A percentile compares a stretch with the other conserved stretches of the same genome.
Evolutionary conservation across 2,113 vertebrate species (phyloP).

Genomic region (Alosa alosa): DNA sequence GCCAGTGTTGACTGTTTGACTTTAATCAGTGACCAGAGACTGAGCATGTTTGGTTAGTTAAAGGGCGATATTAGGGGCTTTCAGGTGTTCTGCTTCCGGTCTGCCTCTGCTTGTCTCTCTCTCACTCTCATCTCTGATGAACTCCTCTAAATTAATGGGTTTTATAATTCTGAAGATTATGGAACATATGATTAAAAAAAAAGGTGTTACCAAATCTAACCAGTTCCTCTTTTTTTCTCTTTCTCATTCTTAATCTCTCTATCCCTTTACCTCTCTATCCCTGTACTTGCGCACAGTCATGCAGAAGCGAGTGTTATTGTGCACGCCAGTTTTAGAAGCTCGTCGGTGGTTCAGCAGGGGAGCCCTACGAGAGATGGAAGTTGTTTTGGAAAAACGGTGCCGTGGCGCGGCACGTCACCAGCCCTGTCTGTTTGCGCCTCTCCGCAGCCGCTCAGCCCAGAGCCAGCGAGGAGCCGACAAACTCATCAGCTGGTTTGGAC

Average conservation of each 20-base stretch:
- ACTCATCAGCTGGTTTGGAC: background rate
- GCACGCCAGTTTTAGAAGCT: background rate
- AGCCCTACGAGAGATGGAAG: background rate
- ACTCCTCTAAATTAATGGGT: too few species aligned
- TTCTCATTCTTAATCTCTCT: background rate
- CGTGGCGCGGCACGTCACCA: background rate
- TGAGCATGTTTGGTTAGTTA: background rate
- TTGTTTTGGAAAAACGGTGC: conserved; percentile 9
- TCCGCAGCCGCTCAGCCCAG: background rate
- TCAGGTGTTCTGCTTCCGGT: background rate
- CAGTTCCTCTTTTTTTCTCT: background rate
- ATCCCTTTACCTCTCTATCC: background rate
- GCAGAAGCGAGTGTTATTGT: background rate
- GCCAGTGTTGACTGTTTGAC: background rate
- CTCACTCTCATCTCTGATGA: background rate
- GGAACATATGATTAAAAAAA: too few species aligned
- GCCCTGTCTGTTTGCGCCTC: background rate
- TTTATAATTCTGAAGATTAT: too few species aligned
- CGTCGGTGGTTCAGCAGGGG: background rate
- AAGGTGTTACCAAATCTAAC: too few species aligned
- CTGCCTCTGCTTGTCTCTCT: background rate
- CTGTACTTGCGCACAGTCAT: background rate
- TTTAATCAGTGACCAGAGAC: background rate
- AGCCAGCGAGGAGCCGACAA: background rate
- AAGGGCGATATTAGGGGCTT: background rate